phyloP scores from a whole-genome alignment of 2,888 invertebrate species.

The Heliothis peltigera region DNA sequence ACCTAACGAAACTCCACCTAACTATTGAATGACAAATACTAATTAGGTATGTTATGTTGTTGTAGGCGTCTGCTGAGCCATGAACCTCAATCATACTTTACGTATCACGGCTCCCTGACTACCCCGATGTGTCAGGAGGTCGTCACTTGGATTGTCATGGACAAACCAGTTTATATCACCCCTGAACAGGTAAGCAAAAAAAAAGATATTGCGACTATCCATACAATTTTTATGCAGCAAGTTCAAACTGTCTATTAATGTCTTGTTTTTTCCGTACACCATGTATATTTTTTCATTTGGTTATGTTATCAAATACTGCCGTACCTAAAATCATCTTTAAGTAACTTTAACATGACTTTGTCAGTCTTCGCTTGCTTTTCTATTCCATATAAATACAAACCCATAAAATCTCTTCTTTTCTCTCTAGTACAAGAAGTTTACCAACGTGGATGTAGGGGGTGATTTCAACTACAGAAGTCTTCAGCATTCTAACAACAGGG shows the following conservation, averaged over 20 bases:
- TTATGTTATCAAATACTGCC: no score
- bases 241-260: no score
- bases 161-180: slow-evolving; percentile 77
- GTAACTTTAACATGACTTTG: no score
- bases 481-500: slow-evolving; percentile 78
- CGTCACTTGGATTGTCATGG: slow-evolving; percentile 93
- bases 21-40: no score
- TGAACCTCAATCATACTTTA: slow-evolving; percentile 90
- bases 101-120: slow-evolving; percentile 94
- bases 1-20: no score
- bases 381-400: no score
- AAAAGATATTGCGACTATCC: no score
- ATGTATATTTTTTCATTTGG: no score
- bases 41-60: background rate
- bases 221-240: no score
- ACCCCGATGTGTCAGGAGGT: slow-evolving; percentile 93
- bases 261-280: no score
- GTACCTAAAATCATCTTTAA: no score
- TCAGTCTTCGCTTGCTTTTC: no score
- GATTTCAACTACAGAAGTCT: slow-evolving; percentile 85
- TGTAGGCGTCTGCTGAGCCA: slow-evolving; percentile 90
- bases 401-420: slow-evolving; percentile 3
- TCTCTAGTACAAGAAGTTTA: slow-evolving; percentile 79
- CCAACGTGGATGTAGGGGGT: slow-evolving; percentile 77
- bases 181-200: slow-evolving; percentile 80